Evolutionary conservation across 64 coral and sea anemone species (phyloP), one percentile per base, ranked within the genome.

Genomic region (Montipora sp.): DNA sequence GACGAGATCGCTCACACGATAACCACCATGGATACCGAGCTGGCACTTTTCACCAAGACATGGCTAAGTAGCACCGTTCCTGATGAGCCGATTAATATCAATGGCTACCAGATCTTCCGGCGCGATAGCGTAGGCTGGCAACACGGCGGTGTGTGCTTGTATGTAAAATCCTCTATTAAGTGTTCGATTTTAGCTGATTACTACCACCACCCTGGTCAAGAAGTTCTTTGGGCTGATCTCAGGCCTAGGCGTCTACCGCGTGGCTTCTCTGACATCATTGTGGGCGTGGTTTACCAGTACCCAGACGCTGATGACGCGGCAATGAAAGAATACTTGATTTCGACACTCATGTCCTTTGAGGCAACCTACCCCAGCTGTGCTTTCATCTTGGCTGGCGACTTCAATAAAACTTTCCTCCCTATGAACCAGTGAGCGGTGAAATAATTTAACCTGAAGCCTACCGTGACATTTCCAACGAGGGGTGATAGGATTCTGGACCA

Each of bases 401-500:
- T 93, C 8, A 93, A 87, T 51, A 87, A 15, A 70, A 23, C 59
- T 5, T 18, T 70, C n/a, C 59, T 92, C 11, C 79, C 79, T 2
- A 51, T 91, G 18, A 53, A 76, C 3, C 60, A 76, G 11, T 80
- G 77, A 60, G 59, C 57, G 15, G 20, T 59, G 13, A 93, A 88
- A 48, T 3, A 19, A 45, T 93, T 88, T 19, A 19, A 48, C 7
- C 75, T 93, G 3, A 93, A 93, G 47, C 91, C 91, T 51, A 63
- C 49, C 5, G 76, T 88, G 48, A n/a, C 18, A 13, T 81, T 93
- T 27, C 75, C 76, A 50, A 93, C 83, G 24, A 87, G 83, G 36
- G 91, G 83, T 48, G 18, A 80, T 81, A 93, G 48, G 21, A 87
- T 24, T 73, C 63, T 88, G 9, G 91, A 88, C 75, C 91, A 93